Percentiles rank a stretch among this genome's conserved stretches.
Evolutionary conservation across 2,113 vertebrate species (phyloP).

Genomic region (Lontra canadensis): DNA sequence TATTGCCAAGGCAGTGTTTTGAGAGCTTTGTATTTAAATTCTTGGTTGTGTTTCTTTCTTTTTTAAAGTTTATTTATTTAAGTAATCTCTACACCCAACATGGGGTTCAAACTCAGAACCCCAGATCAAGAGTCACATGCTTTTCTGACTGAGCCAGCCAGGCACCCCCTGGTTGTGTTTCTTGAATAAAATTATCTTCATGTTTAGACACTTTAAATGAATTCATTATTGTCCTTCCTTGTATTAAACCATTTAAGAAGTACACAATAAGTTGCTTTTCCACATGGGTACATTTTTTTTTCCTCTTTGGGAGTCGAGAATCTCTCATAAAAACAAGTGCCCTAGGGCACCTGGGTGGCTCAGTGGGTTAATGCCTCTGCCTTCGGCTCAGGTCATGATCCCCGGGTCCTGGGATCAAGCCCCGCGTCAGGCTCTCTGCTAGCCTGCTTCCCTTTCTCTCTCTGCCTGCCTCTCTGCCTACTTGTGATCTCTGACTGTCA

Average conservation of each 20-base stretch:
- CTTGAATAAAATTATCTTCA: background rate
- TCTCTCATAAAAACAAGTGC: background rate
- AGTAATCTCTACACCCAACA: background rate
- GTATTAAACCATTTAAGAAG: background rate
- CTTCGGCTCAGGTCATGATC: too few species aligned
- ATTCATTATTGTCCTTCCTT: background rate
- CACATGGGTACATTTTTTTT: background rate
- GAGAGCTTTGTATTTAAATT: conserved; percentile 40
- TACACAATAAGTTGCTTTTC: background rate
- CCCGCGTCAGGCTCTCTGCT: too few species aligned
- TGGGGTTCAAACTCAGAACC: background rate
- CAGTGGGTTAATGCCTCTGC: too few species aligned
- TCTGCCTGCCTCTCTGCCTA: too few species aligned
- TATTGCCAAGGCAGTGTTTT: background rate
- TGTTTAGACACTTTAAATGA: background rate
- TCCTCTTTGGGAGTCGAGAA: background rate
- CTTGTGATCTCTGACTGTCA: too few species aligned
- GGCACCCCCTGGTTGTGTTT: background rate
- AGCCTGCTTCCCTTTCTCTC: too few species aligned
- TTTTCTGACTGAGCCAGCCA: background rate
- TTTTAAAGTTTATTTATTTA: background rate
- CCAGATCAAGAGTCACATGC: background rate
- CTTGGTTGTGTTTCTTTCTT: background rate
- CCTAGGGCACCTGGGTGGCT: background rate
- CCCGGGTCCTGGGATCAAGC: too few species aligned